phyloP scores from a whole-genome alignment of 2,888 invertebrate species.

The Steromphala cineraria region DNA sequence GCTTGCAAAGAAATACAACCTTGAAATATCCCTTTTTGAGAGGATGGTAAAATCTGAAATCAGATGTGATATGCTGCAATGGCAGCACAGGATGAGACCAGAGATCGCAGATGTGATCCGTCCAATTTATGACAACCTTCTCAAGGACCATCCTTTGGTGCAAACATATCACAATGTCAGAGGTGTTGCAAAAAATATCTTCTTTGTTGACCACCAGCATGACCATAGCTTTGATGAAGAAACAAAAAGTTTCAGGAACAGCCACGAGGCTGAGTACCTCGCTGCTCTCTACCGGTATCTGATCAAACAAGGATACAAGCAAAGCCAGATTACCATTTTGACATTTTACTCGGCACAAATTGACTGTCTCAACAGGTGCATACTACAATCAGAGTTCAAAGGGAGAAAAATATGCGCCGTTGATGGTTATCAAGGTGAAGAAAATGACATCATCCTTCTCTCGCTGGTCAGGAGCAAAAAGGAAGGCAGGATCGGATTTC shows the following conservation, averaged over 20 bases:
- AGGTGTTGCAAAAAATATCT: conserved; percentile 65
- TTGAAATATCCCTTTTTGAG: conserved; percentile 89
- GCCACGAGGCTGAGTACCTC: conserved; percentile 65
- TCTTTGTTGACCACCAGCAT: conserved; percentile 65
- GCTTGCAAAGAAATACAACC: conserved; percentile 81
- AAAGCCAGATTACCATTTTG: conserved; percentile 68
- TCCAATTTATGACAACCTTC: conserved; percentile 61
- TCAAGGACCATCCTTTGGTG: conserved; percentile 65
- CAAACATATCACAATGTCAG: conserved; percentile 49
- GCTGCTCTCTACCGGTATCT: conserved; percentile 63
- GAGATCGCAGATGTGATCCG: conserved; percentile 66
- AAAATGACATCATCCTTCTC: conserved; percentile 73
- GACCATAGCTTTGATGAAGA: conserved; percentile 58
- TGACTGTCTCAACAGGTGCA: conserved; percentile 43
- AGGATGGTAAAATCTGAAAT: conserved; percentile 83
- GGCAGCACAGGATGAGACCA: conserved; percentile 78
- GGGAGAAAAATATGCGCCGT: conserved; percentile 63
- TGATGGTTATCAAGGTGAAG: conserved; percentile 74
- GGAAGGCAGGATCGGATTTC: conserved; percentile 69
- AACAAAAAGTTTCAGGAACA: conserved; percentile 61
- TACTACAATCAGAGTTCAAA: conserved; percentile 50
- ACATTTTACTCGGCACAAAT: conserved; percentile 72
- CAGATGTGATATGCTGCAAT: conserved; percentile 79
- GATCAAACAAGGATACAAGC: conserved; percentile 65
- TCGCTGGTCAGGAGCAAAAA: conserved; percentile 72